Percentiles rank a stretch among this genome's conserved stretches.
These are phyloP conservation scores for Drosophila fungiperda DNA, from an alignment of 2,888 invertebrate species.

Conservation along the genomic window DNA sequence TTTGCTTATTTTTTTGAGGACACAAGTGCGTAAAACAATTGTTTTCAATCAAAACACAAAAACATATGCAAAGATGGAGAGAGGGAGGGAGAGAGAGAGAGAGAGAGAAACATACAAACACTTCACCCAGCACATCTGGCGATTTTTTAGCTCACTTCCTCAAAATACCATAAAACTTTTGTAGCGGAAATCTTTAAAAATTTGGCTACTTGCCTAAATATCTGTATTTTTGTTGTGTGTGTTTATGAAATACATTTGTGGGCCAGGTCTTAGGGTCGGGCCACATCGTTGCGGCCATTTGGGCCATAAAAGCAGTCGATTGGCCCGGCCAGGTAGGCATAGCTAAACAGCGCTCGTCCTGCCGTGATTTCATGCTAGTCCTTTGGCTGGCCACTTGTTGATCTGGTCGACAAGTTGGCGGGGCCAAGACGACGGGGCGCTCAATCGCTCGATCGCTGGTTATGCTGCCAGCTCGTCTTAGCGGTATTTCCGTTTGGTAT, in stretches of 20 bases:
- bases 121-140: constrained; percentile 36
- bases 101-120: background rate
- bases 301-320: constrained; percentile 41
- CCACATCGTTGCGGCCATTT: constrained; percentile 44
- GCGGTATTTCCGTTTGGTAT: constrained; percentile 50
- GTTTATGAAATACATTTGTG: constrained; percentile 76
- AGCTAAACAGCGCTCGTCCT: background rate
- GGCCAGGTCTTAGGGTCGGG: constrained; percentile 55
- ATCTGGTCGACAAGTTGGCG: constrained; percentile 55
- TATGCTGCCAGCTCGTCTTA: background rate
- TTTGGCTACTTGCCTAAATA: constrained; percentile 19
- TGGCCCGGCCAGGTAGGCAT: constrained; percentile 36
- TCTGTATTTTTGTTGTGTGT: background rate
- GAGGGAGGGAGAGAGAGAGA: background rate
- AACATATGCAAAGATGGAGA: background rate
- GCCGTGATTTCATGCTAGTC: background rate
- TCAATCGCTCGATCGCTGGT: background rate
- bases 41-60: constrained; percentile 25
- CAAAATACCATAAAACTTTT: constrained; percentile 30
- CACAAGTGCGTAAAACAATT: constrained; percentile 39
- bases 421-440: constrained; percentile 29
- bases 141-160: constrained; percentile 43
- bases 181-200: constrained; percentile 20
- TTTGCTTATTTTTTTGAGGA: background rate
- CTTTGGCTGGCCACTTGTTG: constrained; percentile 58